A percentile compares a stretch with the other conserved stretches of the same genome.
phyloP scores from a whole-genome alignment of 1,140 invertebrate genomes.

The Aphidius gifuensis region DNA sequence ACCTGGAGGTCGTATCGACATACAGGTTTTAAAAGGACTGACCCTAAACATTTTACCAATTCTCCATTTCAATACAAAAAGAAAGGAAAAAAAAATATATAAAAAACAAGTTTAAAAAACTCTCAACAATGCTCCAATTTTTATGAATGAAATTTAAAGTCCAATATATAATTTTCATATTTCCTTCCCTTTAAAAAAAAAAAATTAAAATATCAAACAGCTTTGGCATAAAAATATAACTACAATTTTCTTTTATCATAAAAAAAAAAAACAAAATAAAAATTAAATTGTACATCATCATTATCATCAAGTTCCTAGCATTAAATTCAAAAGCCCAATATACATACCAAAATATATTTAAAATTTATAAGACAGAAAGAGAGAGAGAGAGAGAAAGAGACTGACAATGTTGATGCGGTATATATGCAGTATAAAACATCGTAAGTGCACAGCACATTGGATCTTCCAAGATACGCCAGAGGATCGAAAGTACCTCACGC shows the following conservation, averaged over 20 bases:
- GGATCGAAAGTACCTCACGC: conserved; percentile 31
- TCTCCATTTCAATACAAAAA: not conserved
- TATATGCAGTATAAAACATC: conserved; percentile 13
- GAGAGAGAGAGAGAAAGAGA: not conserved
- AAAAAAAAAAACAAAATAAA: too few species aligned
- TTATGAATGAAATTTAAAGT: too few species aligned
- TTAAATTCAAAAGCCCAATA: too few species aligned
- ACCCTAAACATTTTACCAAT: conserved; percentile 4
- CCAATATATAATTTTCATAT: too few species aligned
- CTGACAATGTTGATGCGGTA: conserved; percentile 11
- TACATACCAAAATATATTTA: too few species aligned
- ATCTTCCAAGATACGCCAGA: conserved; percentile 34
- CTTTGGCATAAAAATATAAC: too few species aligned
- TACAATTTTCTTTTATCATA: too few species aligned
- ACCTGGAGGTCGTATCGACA: conserved; percentile 9
- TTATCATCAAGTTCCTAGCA: too few species aligned
- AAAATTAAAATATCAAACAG: too few species aligned
- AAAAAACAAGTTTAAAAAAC: not conserved
- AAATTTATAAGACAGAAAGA: too few species aligned
- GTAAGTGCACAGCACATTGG: conserved; percentile 6
- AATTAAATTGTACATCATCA: too few species aligned
- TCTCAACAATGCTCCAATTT: not conserved
- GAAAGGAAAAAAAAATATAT: not conserved
- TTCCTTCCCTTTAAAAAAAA: too few species aligned
- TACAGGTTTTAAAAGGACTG: conserved; percentile 24